Evolutionary conservation across 2,888 invertebrate species (phyloP).

Genomic region (Dynastes grantii): DNA sequence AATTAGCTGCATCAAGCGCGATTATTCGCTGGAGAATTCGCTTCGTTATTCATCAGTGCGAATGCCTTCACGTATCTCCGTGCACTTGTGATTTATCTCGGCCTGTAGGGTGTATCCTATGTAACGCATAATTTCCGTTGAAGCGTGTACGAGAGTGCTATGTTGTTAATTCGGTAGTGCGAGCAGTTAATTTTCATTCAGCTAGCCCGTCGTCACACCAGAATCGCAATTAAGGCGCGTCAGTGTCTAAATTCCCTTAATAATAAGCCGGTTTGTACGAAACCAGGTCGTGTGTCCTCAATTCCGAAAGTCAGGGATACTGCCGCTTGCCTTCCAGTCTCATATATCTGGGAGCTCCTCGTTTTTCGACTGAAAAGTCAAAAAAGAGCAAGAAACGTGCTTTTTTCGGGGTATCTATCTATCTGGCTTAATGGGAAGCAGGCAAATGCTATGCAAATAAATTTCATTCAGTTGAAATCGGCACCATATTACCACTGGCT

Average conservation of each 20-base stretch:
- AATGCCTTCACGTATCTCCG: neutral
- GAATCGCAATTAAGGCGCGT: conserved; percentile 42
- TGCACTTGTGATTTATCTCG: conserved; percentile 15
- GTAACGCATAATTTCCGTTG: conserved; percentile 39
- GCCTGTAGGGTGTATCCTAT: neutral
- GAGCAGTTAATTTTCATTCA: conserved; percentile 43
- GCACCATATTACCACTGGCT: too few relatives aligned
- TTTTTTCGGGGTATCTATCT: too few relatives aligned
- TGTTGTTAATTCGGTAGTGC: conserved; percentile 30
- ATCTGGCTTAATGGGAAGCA: too few relatives aligned
- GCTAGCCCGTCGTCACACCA: conserved; percentile 16
- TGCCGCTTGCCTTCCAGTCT: neutral
- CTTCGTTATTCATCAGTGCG: conserved; percentile 1
- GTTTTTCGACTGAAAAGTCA: too few relatives aligned
- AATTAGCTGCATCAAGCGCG: conserved; percentile 9
- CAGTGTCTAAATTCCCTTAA: conserved; percentile 27
- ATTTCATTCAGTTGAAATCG: too few relatives aligned
- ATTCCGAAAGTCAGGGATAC: conserved; percentile 8
- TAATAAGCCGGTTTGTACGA: conserved; percentile 34
- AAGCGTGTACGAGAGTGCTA: conserved; percentile 23
- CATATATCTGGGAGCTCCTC: neutral
- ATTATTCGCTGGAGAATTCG: conserved; percentile 1
- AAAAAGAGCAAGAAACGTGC: too few relatives aligned
- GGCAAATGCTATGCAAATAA: too few relatives aligned
- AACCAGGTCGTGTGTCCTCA: conserved; percentile 33